Percentiles rank a stretch among this genome's conserved stretches.
Evolutionary conservation across 2,888 invertebrate genomes (phyloP).

Genomic region (Drosophila ustulata): DNA sequence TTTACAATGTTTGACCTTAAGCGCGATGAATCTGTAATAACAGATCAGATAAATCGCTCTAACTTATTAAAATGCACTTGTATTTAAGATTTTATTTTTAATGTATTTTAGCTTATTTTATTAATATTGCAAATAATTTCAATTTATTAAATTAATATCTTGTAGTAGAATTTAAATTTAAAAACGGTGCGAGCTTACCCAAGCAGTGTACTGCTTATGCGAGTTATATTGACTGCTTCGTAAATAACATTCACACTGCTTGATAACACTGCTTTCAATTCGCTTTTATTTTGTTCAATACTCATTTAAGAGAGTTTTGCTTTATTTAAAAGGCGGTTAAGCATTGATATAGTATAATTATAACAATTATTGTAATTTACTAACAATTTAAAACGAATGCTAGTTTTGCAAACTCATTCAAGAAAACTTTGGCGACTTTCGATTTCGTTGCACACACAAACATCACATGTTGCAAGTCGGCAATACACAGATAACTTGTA

Average conservation of each 20-base stretch:
- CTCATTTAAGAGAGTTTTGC: not conserved
- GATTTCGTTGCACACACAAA: slow-evolving; percentile 18
- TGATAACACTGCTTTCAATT: slow-evolving; percentile 28
- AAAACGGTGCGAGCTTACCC: not conserved
- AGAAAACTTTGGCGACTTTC: slow-evolving; percentile 8
- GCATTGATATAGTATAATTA: not conserved
- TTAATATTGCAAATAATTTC: too few species aligned
- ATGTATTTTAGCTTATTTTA: too few species aligned
- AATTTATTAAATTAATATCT: not conserved
- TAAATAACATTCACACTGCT: not conserved
- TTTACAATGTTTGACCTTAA: not conserved
- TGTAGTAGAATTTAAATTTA: not conserved
- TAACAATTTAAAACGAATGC: not conserved
- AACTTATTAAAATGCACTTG: not conserved
- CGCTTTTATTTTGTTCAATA: not conserved
- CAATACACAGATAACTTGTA: slow-evolving; percentile 3
- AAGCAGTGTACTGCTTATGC: slow-evolving; percentile 21
- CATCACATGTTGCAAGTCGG: slow-evolving; percentile 22
- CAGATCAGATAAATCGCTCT: not conserved
- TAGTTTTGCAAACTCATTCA: not conserved
- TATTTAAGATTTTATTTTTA: too few species aligned
- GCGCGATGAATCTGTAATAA: not conserved
- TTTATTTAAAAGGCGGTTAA: not conserved
- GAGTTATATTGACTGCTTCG: too few species aligned
- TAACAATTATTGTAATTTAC: not conserved